phyloP scores from a whole-genome alignment of 2,888 invertebrate genomes.

The Kryphioiulus occultus region DNA sequence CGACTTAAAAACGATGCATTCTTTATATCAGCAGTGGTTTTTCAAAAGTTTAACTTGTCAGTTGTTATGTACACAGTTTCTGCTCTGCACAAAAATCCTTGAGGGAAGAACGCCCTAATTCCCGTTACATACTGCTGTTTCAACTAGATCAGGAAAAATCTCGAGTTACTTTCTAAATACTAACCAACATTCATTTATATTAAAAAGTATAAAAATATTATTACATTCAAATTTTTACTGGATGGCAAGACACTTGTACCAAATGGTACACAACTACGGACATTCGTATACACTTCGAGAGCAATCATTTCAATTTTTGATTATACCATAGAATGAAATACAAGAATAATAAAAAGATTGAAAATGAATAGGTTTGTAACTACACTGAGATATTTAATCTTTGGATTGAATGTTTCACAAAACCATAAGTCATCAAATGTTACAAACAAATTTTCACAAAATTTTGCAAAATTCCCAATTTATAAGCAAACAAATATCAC shows the following conservation, averaged over 20 bases:
- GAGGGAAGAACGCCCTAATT: too few species aligned
- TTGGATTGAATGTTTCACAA: neutral
- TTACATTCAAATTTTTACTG: neutral
- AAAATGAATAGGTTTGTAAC: too few species aligned
- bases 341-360: neutral
- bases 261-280: neutral
- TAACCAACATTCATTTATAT: neutral
- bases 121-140: too few species aligned
- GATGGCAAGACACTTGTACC: neutral
- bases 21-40: neutral
- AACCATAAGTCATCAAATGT: neutral
- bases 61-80: too few species aligned
- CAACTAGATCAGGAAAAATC: neutral
- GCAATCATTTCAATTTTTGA: neutral
- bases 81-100: too few species aligned
- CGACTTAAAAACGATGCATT: too few species aligned
- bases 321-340: neutral
- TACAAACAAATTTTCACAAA: too few species aligned
- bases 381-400: neutral
- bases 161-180: neutral
- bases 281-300: neutral
- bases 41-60: neutral
- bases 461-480: neutral
- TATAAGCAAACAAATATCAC: neutral
- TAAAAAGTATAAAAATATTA: conserved; percentile 26